Conservation (phyloP, 2,888 invertebrate species). For the Tribolium freemani region DNA sequence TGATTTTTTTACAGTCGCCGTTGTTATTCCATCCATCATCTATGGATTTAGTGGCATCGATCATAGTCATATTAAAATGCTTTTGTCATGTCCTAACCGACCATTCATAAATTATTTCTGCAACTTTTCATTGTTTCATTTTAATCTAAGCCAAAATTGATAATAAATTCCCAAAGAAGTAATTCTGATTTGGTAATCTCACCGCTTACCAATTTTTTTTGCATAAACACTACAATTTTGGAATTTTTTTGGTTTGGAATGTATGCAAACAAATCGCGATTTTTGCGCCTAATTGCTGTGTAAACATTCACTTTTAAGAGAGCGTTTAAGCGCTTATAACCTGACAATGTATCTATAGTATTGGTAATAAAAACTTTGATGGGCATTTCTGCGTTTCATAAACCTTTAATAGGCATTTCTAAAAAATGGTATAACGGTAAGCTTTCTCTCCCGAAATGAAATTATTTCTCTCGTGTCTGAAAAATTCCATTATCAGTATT, state of each 20-base stretch:
- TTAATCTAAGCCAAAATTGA: too few species aligned
- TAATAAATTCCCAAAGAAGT: too few species aligned
- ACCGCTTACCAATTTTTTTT: too few species aligned
- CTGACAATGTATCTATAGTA: not conserved
- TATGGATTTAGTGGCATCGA: slow-evolving; percentile 27
- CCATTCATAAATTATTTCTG: too few species aligned
- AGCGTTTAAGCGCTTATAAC: not conserved
- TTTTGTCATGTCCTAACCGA: not conserved
- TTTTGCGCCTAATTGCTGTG: too few species aligned
- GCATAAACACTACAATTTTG: too few species aligned
- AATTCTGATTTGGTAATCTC: too few species aligned
- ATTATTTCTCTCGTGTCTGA: not conserved
- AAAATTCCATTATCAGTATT: not conserved
- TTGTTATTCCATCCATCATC: slow-evolving; percentile 9
- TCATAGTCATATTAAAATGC: slow-evolving; percentile 19
- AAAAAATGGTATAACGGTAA: not conserved
- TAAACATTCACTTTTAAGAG: too few species aligned
- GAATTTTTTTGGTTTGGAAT: too few species aligned
- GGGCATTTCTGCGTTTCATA: not conserved
- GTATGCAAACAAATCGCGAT: too few species aligned
- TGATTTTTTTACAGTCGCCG: not conserved
- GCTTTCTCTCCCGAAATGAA: not conserved
- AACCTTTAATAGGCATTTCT: not conserved
- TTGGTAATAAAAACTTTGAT: not conserved
- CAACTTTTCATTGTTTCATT: too few species aligned